Evolutionary conservation across 2,888 invertebrate species (phyloP), one percentile per base, ranked within the genome.

Genomic region (Drosophila engyochracea): DNA sequence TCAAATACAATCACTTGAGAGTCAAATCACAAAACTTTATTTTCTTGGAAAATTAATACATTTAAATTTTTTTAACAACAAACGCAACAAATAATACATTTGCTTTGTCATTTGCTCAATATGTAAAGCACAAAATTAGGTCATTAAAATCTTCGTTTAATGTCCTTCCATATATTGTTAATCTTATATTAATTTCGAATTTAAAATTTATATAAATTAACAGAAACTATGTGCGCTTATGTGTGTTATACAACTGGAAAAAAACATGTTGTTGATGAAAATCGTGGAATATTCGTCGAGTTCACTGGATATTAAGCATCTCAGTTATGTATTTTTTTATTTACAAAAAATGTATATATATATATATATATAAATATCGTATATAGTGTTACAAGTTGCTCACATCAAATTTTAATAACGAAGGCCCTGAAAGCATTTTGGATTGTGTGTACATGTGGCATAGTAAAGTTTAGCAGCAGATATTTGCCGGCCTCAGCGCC

Each of bases 401-500:
- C 16, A n/a, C 12, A 25, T 39, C 10, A 4, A 22, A 30, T 30
- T 30, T 30, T 30, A 58, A n/a, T 12, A 30, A 41, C 30, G 14
- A 25, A 14, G 2, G 9, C 12, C 19, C 22, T 25, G 33, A 54
- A 54, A 35, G 3, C 33, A 25, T 35, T 54, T 35, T 37, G 2
- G 4, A 5, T n/a, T 37, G 16, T 30, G 9, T 16, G 22, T 30
- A 10, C 16, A 6, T 19, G 0, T 6, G 6, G 30, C 3, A 31
- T 22, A 31, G 6, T 19, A 4, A 58, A 58, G 16, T 16, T 39
- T 16, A 47, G 4, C 12, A 58, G 47, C 55, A 28, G 35, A 70
- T 66, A 52, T 67, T 55, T 57, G 58, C 66, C 66, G 31, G 41
- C 25, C 67, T 63, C 63, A 79, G 61, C 76, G 33, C 54, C 61